Conservation (phyloP, 2,888 invertebrate species). For the Calameuta filiformis region DNA sequence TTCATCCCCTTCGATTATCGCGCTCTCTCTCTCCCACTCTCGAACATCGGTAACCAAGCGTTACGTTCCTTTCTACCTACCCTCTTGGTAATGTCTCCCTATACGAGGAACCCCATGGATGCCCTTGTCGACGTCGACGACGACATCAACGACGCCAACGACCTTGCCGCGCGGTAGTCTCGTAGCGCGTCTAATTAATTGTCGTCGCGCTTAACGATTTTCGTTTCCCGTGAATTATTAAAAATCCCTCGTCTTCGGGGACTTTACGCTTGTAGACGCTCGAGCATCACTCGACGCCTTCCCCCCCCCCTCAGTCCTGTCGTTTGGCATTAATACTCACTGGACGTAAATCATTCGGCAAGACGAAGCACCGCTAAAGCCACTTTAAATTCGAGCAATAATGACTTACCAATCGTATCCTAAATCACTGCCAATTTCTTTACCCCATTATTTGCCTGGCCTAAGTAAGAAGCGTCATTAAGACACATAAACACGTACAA, state of each 20-base stretch:
- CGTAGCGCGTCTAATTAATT: not conserved
- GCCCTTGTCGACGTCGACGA: not conserved
- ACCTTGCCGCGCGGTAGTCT: not conserved
- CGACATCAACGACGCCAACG: not conserved
- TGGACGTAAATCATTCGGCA: not conserved
- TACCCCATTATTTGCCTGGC: not conserved
- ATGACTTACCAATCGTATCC: not conserved
- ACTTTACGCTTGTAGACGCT: not conserved
- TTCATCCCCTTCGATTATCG: not conserved
- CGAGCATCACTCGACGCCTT: not conserved
- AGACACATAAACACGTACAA: not conserved
- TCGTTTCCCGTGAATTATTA: not conserved
- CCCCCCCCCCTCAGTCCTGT: no score
- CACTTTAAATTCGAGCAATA: not conserved
- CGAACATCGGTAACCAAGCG: not conserved
- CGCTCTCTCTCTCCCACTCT: not conserved
- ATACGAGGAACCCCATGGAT: not conserved
- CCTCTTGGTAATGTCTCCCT: not conserved
- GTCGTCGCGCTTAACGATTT: not conserved
- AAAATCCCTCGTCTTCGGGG: not conserved
- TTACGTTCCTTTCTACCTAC: not conserved
- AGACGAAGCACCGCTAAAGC: not conserved
- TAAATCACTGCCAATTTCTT: not conserved
- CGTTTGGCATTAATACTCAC: not conserved
- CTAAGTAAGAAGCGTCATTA: not conserved